A percentile compares a stretch with the other conserved stretches of the same genome.
Evolutionary conservation across 2,888 invertebrate species (phyloP).

Genomic region (Trissoscelio sp.): DNA sequence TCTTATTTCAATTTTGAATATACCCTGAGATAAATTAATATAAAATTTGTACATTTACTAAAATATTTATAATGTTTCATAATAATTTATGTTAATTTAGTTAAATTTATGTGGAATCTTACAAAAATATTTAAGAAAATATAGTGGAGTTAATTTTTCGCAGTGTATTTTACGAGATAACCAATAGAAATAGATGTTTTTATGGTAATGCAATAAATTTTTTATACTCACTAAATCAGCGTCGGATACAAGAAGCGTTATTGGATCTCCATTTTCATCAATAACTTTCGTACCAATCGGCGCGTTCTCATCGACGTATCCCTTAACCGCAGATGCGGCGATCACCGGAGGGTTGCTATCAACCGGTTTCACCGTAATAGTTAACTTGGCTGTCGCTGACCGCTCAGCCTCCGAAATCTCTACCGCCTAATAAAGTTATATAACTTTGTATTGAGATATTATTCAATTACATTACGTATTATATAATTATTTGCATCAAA

Average conservation of each 20-base stretch:
- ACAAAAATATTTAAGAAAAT: too few relatives aligned
- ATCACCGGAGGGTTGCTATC: slow-evolving; percentile 94
- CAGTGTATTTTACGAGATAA: too few relatives aligned
- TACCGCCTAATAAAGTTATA: slow-evolving; percentile 87
- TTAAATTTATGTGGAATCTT: too few relatives aligned
- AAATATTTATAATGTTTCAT: too few relatives aligned
- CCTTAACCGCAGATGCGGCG: slow-evolving; percentile 88
- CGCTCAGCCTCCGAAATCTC: slow-evolving; percentile 91
- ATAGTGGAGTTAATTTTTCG: too few relatives aligned
- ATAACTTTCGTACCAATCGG: slow-evolving; percentile 92
- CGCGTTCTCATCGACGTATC: slow-evolving; percentile 93
- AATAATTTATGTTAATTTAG: too few relatives aligned
- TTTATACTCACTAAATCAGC: slow-evolving; percentile 90
- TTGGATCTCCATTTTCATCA: slow-evolving; percentile 87
- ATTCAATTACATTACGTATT: too few relatives aligned
- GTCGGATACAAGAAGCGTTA: slow-evolving; percentile 91
- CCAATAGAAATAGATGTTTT: slow-evolving; percentile 8
- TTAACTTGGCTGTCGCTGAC: slow-evolving; percentile 92
- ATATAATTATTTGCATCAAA: too few relatives aligned
- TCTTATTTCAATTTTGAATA: background rate
- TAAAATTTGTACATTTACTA: too few relatives aligned
- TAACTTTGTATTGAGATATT: too few relatives aligned
- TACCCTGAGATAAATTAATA: too few relatives aligned
- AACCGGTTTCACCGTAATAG: slow-evolving; percentile 92
- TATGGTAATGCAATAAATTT: slow-evolving; percentile 13